phyloP scores from a whole-genome alignment of 64 coral and sea anemone species.

The Montipora foliosa region DNA sequence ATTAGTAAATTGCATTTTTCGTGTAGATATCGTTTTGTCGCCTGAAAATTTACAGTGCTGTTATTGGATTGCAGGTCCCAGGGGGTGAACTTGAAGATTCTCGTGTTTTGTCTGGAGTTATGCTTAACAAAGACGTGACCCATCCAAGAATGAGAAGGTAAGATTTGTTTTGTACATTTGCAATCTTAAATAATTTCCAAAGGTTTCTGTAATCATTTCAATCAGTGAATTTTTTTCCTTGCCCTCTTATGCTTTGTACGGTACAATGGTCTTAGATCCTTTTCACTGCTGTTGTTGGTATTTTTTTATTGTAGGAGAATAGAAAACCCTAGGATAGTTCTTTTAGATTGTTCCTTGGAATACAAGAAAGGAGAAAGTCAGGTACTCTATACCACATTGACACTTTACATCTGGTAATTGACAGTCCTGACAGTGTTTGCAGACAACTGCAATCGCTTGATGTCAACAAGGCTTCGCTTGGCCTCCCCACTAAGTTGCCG shows the following conservation, averaged over 20 bases:
- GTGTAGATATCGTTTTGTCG: not conserved
- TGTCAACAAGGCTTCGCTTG: no score
- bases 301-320: conserved; percentile 69
- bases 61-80: conserved; percentile 67
- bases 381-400: conserved; percentile 39
- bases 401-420: no score
- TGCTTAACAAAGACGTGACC: conserved; percentile 99
- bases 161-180: no score
- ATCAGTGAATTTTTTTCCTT: no score
- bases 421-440: no score
- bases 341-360: conserved; percentile 95
- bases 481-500: no score
- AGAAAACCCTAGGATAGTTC: conserved; percentile 94
- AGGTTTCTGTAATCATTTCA: not conserved
- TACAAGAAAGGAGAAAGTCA: conserved; percentile 99
- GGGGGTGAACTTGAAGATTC: conserved; percentile 98
- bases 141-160: conserved; percentile 99
- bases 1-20: no score
- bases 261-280: not conserved
- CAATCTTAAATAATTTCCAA: no score
- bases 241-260: not conserved
- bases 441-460: no score
- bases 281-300: not conserved
- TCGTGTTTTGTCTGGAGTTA: conserved; percentile 92
- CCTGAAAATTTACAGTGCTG: not conserved